Conservation (phyloP, 2,888 invertebrate genomes). For the Drepanosiphum platanoidis region DNA sequence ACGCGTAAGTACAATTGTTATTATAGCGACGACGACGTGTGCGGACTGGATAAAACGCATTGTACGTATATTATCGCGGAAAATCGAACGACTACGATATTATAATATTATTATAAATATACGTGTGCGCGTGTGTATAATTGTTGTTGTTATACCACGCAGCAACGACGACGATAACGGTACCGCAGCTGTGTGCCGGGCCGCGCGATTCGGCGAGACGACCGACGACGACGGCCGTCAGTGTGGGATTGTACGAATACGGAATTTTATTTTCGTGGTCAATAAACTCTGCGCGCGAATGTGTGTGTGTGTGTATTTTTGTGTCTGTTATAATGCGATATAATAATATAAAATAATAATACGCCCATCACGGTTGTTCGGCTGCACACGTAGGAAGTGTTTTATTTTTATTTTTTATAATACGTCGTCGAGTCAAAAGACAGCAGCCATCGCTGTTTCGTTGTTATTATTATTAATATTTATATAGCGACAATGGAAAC, state of each 20-base stretch:
- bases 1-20: not conserved
- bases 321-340: not conserved
- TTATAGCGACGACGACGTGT: not conserved
- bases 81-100: not conserved
- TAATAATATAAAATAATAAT: not conserved
- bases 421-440: not conserved
- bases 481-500: not conserved
- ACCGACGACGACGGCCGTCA: not conserved
- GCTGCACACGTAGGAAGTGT: slow-evolving; percentile 9
- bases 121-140: not conserved
- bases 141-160: not conserved
- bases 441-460: not conserved
- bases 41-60: not conserved
- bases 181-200: not conserved
- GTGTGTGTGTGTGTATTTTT: slow-evolving; percentile 18
- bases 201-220: not conserved
- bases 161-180: slow-evolving; percentile 18
- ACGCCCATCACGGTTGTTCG: slow-evolving; percentile 1
- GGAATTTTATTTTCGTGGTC: slow-evolving; percentile 59
- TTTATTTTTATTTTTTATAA: slow-evolving; percentile 8
- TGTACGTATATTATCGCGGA: not conserved
- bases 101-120: no score
- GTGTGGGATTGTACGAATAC: slow-evolving; percentile 42
- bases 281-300: slow-evolving; percentile 36
- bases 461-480: slow-evolving; percentile 11